Evolutionary conservation across 2,797 vertebrate genomes (phyloP), one percentile per base, ranked within the genome.

Genomic region (Microchirus variegatus): DNA sequence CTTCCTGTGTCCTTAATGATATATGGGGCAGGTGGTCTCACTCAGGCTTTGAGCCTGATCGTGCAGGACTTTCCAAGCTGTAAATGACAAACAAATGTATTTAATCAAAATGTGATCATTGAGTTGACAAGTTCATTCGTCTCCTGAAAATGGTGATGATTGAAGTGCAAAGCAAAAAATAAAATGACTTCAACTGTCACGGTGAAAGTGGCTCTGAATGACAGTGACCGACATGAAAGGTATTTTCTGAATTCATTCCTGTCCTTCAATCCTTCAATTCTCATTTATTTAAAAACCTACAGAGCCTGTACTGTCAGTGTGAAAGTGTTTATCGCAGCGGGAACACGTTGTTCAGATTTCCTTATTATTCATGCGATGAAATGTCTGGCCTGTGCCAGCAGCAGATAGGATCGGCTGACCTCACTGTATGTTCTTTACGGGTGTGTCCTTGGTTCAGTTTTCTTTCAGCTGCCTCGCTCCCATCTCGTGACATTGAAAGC

Each of bases 351-450:
- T 79, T 80, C 76, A 40, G 48, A 81, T 63, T 75, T 77, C 59
- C 64, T 67, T 72, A 68, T 83, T 82, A 82, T 79, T 63, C 73
- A 57, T 77, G 69, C 71, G 72, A 74, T 78, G 67, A 77, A 73
- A 18, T 48, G 54, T 22, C 42, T 54, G 70, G 78, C 67, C 72
- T 52, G 48, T 73, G 49, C 58, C 53, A 41, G 48, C 54, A 17
- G 62, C 64, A 55, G 56, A 82, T 62, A 59, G 41, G 38, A 71
- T 73, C 66, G 38, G 51, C 47, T 14, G 53, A 53, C 60, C 59
- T 70, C 46, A 36, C 71, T 52, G 35, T 65, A 65, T 66, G 45
- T 42, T 75, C 49, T 54, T 61, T 19, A 67, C 44, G 47, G 61
- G 46, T 73, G 67, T 70, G 75, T 78, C 64, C 70, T 75, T 55